Evolutionary conservation across 1,140 invertebrate genomes (phyloP).

Genomic region (Zeugodacus cucurbitae): DNA sequence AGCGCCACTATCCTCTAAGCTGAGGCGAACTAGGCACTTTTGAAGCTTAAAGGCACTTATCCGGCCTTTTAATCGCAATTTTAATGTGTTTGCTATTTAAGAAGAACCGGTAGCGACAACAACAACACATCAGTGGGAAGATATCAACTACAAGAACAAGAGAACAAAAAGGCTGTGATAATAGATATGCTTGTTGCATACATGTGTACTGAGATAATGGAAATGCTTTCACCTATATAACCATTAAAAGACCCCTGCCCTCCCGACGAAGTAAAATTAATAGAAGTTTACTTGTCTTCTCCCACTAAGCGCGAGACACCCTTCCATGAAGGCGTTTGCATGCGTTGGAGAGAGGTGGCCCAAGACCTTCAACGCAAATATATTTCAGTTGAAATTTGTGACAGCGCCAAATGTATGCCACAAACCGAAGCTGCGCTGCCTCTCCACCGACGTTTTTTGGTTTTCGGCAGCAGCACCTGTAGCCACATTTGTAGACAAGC

Average conservation of each 20-base stretch:
- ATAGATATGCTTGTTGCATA: background rate
- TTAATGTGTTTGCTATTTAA: slow-evolving; percentile 44
- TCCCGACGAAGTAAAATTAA: background rate
- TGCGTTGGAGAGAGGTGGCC: background rate
- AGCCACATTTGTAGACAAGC: slow-evolving; percentile 5
- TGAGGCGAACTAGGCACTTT: no score
- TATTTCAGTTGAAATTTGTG: slow-evolving; percentile 10
- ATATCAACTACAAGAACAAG: background rate
- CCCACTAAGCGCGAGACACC: background rate
- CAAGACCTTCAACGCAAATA: background rate
- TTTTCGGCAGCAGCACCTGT: slow-evolving; percentile 13
- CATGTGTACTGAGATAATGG: slow-evolving; percentile 43
- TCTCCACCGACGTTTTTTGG: background rate
- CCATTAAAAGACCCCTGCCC: slow-evolving; percentile 10
- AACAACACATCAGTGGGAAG: background rate
- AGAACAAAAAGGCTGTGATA: background rate
- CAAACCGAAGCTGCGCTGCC: background rate
- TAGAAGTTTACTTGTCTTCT: background rate
- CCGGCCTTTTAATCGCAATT: slow-evolving; percentile 47
- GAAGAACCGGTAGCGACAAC: background rate
- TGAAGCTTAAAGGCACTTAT: slow-evolving; percentile 39
- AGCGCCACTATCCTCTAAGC: no score
- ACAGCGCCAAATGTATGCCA: background rate
- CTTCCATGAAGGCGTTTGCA: background rate
- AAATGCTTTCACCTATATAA: slow-evolving; percentile 47